Percentiles rank a stretch among this genome's conserved stretches.
Evolutionary conservation across 2,113 vertebrate genomes (phyloP).

Genomic region (Ochotona princeps): DNA sequence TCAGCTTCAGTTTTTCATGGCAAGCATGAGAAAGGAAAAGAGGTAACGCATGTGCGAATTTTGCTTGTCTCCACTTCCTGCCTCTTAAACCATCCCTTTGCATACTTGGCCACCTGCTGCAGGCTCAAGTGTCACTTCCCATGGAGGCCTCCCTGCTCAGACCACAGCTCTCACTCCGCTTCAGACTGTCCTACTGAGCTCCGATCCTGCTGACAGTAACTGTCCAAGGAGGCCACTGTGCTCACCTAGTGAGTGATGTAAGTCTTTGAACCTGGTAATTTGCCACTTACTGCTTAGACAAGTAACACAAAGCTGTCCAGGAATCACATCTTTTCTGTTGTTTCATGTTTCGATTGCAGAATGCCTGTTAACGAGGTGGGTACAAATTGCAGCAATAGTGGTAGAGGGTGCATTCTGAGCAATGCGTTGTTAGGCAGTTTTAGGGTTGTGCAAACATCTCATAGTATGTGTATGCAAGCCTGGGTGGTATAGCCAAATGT

Average conservation of each 20-base stretch:
- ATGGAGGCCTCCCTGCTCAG: accelerated
- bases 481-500: too few relatives aligned
- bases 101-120: not conserved
- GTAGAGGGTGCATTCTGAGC: too few relatives aligned
- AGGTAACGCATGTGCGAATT: accelerated
- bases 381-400: not conserved
- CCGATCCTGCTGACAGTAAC: not conserved
- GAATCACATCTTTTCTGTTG: not conserved
- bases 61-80: not conserved
- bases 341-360: not conserved
- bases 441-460: too few relatives aligned
- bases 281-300: not conserved
- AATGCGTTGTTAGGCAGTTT: too few relatives aligned
- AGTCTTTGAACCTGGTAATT: not conserved
- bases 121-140: too few relatives aligned
- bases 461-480: too few relatives aligned
- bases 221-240: not conserved
- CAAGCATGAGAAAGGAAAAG: not conserved
- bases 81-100: not conserved
- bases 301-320: not conserved
- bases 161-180: not conserved
- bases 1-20: not conserved
- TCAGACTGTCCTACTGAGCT: accelerated
- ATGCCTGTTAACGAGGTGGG: not conserved
- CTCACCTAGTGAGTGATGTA: too few relatives aligned